Evolutionary conservation across 2,113 vertebrate genomes (phyloP).

Genomic region (Porphyrio hochstetteri): DNA sequence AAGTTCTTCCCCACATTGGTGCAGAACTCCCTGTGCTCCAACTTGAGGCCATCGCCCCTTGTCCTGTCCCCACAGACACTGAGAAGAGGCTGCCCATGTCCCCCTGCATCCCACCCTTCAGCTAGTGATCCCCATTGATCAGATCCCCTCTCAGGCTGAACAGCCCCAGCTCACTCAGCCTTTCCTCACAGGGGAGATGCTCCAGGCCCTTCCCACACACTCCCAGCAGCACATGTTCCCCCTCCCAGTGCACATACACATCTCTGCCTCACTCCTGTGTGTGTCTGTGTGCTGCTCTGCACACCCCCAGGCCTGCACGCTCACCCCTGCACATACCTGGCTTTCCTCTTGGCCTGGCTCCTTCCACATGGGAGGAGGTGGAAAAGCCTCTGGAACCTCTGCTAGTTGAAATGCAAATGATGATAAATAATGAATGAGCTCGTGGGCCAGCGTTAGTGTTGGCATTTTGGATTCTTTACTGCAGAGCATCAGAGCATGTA

Average conservation of each 20-base stretch:
- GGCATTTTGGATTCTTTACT: neutral
- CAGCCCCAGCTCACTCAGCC: too few species aligned
- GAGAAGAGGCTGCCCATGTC: too few species aligned
- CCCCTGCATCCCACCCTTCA: too few species aligned
- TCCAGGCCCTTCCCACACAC: neutral
- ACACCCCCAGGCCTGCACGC: neutral
- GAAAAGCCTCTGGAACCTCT: neutral
- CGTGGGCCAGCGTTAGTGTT: neutral
- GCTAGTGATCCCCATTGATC: too few species aligned
- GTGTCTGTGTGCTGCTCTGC: neutral
- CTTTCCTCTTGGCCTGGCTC: neutral
- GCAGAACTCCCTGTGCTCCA: too few species aligned
- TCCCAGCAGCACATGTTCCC: neutral
- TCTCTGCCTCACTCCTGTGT: neutral
- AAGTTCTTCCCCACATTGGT: too few species aligned
- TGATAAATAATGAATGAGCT: conserved; percentile 13
- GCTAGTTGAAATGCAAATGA: neutral
- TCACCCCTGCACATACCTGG: neutral
- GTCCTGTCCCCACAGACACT: too few species aligned
- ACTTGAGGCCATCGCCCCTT: too few species aligned
- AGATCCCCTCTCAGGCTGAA: too few species aligned
- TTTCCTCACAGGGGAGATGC: too few species aligned
- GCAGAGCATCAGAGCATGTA: neutral
- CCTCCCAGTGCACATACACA: rapidly evolving
- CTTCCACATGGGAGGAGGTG: neutral